Evolutionary conservation across 2,888 invertebrate species (phyloP).

Genomic region (Sycophila texana): DNA sequence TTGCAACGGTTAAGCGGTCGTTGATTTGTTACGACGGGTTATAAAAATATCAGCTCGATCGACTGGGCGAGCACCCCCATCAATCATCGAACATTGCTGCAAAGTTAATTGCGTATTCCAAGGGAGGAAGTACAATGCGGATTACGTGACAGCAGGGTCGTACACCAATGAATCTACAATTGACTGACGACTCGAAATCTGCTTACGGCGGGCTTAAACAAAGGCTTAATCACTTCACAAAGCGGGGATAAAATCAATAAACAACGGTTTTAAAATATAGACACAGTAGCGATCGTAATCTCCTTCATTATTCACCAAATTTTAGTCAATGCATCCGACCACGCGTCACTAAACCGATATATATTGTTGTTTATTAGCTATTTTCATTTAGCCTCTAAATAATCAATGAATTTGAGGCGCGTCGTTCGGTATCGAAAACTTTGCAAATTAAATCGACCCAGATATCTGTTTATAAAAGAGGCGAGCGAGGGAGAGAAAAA

Average conservation of each 20-base stretch:
- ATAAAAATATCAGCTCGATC: not conserved
- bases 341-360: too few relatives aligned
- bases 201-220: not conserved
- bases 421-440: not conserved
- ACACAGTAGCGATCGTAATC: too few relatives aligned
- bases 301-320: too few relatives aligned
- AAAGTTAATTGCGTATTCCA: conserved; percentile 29
- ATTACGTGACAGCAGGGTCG: not conserved
- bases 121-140: not conserved
- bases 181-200: not conserved
- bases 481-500: too few relatives aligned
- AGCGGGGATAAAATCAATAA: not conserved
- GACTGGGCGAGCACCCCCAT: not conserved
- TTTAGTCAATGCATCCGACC: too few relatives aligned
- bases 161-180: conserved; percentile 6
- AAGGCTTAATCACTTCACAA: not conserved
- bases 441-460: not conserved
- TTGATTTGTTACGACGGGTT: too few relatives aligned
- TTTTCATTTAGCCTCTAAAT: too few relatives aligned
- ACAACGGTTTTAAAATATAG: not conserved
- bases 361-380: too few relatives aligned
- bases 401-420: too few relatives aligned
- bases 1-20: too few relatives aligned
- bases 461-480: too few relatives aligned
- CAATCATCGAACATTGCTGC: conserved; percentile 32